phyloP scores from a whole-genome alignment of 1,140 invertebrate genomes.

The Polyergus mexicanus region DNA sequence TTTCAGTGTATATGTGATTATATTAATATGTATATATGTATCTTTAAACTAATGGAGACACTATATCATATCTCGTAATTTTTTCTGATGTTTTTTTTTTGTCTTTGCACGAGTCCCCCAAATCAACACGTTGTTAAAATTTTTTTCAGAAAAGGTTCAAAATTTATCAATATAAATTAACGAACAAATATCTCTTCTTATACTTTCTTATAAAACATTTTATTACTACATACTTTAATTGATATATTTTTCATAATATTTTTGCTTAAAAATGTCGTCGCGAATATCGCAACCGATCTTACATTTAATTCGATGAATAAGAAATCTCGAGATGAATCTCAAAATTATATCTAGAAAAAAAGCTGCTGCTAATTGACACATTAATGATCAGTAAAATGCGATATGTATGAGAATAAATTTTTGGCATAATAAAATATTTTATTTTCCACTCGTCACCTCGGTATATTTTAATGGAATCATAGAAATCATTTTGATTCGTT shows the following conservation, averaged over 20 bases:
- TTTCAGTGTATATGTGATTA: slow-evolving; percentile 30
- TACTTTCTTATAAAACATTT: no score
- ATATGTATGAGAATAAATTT: no score
- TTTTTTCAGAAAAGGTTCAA: neutral
- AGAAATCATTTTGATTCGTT: no score
- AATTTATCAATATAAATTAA: no score
- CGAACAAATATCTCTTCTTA: no score
- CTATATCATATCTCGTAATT: neutral
- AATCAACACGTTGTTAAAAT: neutral
- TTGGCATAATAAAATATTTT: no score
- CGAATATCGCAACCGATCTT: neutral
- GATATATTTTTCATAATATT: neutral
- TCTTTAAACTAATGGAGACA: neutral
- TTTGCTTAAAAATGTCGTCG: neutral
- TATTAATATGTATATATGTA: neutral
- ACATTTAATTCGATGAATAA: neutral
- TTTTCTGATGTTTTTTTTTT: neutral
- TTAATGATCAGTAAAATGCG: neutral
- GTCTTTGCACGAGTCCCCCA: neutral
- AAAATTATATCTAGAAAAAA: neutral
- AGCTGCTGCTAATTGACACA: neutral
- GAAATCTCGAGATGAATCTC: neutral
- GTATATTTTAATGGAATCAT: no score
- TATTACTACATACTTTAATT: no score
- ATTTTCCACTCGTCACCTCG: no score